A percentile compares a stretch with the other conserved stretches of the same genome.
phyloP scores from a whole-genome alignment of 1,140 invertebrate genomes.

The Paracyclopina nana region DNA sequence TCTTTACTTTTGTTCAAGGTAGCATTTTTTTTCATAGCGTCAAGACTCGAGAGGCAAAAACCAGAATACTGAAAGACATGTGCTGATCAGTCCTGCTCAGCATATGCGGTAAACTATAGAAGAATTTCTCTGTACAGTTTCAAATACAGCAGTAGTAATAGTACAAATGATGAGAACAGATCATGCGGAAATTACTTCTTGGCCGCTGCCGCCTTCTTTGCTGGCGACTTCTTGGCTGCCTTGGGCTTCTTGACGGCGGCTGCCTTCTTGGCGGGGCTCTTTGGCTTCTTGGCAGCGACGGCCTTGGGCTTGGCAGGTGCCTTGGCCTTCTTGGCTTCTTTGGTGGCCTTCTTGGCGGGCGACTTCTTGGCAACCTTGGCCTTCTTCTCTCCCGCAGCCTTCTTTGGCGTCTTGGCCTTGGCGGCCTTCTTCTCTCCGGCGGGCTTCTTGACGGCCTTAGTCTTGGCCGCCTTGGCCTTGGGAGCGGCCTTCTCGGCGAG shows the following conservation, averaged over 20 bases:
- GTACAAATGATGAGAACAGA: too few species aligned
- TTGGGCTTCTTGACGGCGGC: constrained; percentile 18
- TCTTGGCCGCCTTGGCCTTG: constrained; percentile 19
- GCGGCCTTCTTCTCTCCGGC: constrained; percentile 19
- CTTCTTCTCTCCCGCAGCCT: constrained; percentile 8
- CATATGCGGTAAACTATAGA: too few species aligned
- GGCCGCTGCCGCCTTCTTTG: constrained; percentile 15
- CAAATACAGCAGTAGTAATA: too few species aligned
- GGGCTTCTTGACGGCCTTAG: constrained; percentile 19
- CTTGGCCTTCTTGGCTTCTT: constrained; percentile 8
- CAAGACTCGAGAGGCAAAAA: too few species aligned
- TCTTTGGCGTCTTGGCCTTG: constrained; percentile 16
- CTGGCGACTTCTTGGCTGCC: constrained; percentile 19
- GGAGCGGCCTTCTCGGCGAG: constrained; percentile 17
- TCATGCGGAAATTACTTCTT: too few species aligned
- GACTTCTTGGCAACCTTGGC: constrained; percentile 19
- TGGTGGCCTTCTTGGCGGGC: constrained; percentile 19
- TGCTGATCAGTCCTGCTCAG: too few species aligned
- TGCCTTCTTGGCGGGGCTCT: constrained; percentile 15
- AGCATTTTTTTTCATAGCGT: too few species aligned
- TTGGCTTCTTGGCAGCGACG: constrained; percentile 9
- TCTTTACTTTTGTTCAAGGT: too few species aligned
- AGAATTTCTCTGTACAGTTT: too few species aligned
- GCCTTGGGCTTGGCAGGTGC: constrained; percentile 16
- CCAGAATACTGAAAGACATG: too few species aligned